Conservation (phyloP, 2,113 vertebrate species). For the Prochilodus magdalenae region DNA sequence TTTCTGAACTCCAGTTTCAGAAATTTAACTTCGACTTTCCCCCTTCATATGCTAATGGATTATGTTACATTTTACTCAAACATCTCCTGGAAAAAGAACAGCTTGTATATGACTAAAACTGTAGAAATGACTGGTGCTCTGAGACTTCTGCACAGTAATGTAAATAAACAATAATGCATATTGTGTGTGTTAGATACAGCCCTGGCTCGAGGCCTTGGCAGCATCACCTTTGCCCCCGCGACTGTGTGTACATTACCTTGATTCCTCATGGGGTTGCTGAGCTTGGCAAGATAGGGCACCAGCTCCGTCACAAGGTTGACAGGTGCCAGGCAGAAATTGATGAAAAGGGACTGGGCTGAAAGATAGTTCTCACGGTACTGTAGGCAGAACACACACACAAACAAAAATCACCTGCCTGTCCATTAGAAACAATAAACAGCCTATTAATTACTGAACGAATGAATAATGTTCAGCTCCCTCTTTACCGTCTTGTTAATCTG, state of each 20-base stretch:
- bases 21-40: no score
- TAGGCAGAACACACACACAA: conserved; percentile 21
- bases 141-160: no score
- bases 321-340: conserved; percentile 87
- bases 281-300: conserved; percentile 88
- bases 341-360: conserved; percentile 87
- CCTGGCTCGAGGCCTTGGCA: no score
- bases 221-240: background rate
- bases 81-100: no score
- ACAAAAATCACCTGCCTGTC: background rate
- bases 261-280: conserved; percentile 90
- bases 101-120: no score
- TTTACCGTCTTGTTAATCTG: conserved; percentile 88
- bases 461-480: background rate
- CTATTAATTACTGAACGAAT: background rate
- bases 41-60: no score
- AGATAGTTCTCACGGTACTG: conserved; percentile 91
- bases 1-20: no score
- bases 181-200: no score
- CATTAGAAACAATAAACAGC: background rate
- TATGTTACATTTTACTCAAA: no score
- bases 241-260: conserved; percentile 78
- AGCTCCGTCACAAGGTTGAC: conserved; percentile 89
- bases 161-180: no score
- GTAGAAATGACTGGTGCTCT: no score